A percentile compares a stretch with the other conserved stretches of the same genome.
Evolutionary conservation across 2,888 invertebrate species (phyloP).

Genomic region (Drosophila mimetica): DNA sequence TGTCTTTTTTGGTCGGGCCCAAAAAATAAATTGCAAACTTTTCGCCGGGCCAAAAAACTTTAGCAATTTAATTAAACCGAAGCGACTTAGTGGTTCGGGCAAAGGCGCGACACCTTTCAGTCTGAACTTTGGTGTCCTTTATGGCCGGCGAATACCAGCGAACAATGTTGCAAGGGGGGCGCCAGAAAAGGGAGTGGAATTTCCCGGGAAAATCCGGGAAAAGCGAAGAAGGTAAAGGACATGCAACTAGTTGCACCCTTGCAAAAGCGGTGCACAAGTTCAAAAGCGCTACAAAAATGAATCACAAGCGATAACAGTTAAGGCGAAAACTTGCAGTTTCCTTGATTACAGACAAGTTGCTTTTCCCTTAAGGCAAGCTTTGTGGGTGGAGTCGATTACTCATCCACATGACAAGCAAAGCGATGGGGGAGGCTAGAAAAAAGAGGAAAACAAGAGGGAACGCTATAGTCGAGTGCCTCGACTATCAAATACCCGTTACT

Average conservation of each 20-base stretch:
- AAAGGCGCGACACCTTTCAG: slow-evolving; percentile 38
- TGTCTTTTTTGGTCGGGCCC: slow-evolving; percentile 15
- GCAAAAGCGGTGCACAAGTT: too few species aligned
- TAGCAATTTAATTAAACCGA: slow-evolving; percentile 70
- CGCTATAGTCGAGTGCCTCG: too few species aligned
- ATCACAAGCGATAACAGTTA: slow-evolving; percentile 56
- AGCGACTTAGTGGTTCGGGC: slow-evolving; percentile 25
- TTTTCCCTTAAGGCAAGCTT: slow-evolving; percentile 4
- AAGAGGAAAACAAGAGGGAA: too few species aligned
- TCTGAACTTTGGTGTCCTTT: slow-evolving; percentile 38
- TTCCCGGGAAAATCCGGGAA: background rate
- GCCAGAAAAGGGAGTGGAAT: too few species aligned
- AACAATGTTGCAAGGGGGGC: slow-evolving; percentile 60
- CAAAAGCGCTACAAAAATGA: slow-evolving; percentile 55
- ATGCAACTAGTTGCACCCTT: slow-evolving; percentile 69
- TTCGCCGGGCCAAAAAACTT: slow-evolving; percentile 35
- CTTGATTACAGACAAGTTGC: slow-evolving; percentile 55
- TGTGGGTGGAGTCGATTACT: slow-evolving; percentile 46
- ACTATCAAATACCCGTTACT: too few species aligned
- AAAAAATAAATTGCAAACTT: slow-evolving; percentile 35
- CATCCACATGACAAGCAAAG: slow-evolving; percentile 44
- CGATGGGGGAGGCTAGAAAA: background rate
- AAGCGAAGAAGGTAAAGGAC: slow-evolving; percentile 16
- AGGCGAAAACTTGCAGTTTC: slow-evolving; percentile 53
- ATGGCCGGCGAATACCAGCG: slow-evolving; percentile 18